A percentile compares a stretch with the other conserved stretches of the same genome.
Conservation (phyloP, 1,140 invertebrate genomes). For the Tetragnatha versicolor region DNA sequence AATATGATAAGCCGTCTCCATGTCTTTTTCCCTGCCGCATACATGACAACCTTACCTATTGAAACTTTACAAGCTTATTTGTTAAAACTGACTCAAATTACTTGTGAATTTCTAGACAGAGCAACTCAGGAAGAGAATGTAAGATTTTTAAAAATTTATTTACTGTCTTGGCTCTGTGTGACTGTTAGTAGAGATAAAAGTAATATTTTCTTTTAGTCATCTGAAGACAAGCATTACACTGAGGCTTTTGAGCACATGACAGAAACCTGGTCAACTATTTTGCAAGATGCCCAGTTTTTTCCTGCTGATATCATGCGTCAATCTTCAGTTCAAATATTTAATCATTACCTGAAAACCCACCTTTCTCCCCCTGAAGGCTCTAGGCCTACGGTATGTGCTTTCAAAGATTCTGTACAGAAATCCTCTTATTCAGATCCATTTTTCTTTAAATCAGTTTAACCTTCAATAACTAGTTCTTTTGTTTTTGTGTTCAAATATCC, state of each 20-base stretch:
- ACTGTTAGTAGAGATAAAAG: too few species aligned
- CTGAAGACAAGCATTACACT: slow-evolving; percentile 75
- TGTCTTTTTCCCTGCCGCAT: slow-evolving; percentile 69
- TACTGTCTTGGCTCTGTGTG: background rate
- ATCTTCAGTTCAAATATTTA: slow-evolving; percentile 71
- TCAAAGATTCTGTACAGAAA: too few species aligned
- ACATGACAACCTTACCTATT: slow-evolving; percentile 65
- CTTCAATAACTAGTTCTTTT: too few species aligned
- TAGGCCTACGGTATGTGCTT: slow-evolving; percentile 67
- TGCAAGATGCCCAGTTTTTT: slow-evolving; percentile 69
- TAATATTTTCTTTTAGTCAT: slow-evolving; percentile 50
- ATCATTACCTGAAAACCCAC: slow-evolving; percentile 82
- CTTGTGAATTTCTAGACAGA: slow-evolving; percentile 77
- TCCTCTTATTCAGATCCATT: too few species aligned
- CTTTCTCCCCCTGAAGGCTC: slow-evolving; percentile 81
- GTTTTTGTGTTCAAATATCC: too few species aligned
- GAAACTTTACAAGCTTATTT: slow-evolving; percentile 66
- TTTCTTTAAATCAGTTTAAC: too few species aligned
- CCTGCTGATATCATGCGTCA: slow-evolving; percentile 67
- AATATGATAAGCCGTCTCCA: slow-evolving; percentile 66
- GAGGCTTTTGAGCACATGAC: slow-evolving; percentile 83
- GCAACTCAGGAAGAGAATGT: slow-evolving; percentile 79
- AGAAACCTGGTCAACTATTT: slow-evolving; percentile 78
- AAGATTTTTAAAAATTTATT: slow-evolving; percentile 49
- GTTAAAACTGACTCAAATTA: slow-evolving; percentile 75